phyloP scores from a whole-genome alignment of 2,888 invertebrate genomes.

The Dorcus hopei region DNA sequence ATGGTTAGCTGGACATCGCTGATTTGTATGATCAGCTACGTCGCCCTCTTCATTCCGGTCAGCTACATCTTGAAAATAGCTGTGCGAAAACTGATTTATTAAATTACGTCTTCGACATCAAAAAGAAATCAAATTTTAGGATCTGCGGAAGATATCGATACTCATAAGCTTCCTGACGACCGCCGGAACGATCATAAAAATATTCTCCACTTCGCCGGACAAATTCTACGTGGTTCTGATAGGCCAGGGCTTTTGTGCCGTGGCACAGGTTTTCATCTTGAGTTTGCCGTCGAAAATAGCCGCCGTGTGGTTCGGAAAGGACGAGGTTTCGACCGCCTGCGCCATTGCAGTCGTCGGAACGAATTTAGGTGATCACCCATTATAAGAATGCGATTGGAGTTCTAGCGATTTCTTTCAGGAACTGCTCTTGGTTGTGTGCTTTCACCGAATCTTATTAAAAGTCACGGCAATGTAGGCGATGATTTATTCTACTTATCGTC shows the following conservation, averaged over 20 bases:
- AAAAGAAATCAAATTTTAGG: constrained; percentile 1
- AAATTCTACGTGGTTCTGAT: constrained; percentile 81
- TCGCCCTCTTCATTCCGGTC: too few relatives aligned
- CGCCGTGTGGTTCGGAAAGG: constrained; percentile 94
- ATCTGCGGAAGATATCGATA: constrained; percentile 14
- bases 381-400: too few relatives aligned
- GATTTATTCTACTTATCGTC: too few relatives aligned
- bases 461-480: too few relatives aligned
- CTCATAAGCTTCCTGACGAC: constrained; percentile 55
- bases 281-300: constrained; percentile 88
- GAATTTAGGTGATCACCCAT: constrained; percentile 4
- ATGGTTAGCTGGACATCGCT: too few relatives aligned
- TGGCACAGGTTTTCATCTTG: constrained; percentile 87
- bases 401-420: too few relatives aligned
- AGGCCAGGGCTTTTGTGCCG: constrained; percentile 80
- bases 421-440: too few relatives aligned
- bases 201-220: constrained; percentile 78
- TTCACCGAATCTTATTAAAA: too few relatives aligned
- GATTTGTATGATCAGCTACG: too few relatives aligned
- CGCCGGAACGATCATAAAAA: constrained; percentile 83
- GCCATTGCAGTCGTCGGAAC: constrained; percentile 16
- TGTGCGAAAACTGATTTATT: too few relatives aligned
- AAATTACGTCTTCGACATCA: too few relatives aligned
- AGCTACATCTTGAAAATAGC: too few relatives aligned
- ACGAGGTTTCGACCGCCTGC: constrained; percentile 62